phyloP scores from a whole-genome alignment of 1,140 invertebrate species.

The Hylaeus anthracinus region DNA sequence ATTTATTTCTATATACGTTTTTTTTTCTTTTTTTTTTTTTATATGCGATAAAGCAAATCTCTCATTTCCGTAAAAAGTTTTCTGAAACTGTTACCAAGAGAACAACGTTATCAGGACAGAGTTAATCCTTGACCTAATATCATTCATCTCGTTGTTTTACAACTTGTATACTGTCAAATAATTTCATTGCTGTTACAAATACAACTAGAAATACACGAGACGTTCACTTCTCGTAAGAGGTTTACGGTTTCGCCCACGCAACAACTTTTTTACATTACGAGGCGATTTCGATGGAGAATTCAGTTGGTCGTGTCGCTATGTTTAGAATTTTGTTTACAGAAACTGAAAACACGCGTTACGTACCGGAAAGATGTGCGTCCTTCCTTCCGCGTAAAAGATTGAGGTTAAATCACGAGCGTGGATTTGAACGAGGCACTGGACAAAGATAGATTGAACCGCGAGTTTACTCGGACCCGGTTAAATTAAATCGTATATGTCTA shows the following conservation, averaged over 20 bases:
- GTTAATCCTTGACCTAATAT: neutral
- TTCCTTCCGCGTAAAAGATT: neutral
- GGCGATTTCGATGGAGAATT: neutral
- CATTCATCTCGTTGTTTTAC: neutral
- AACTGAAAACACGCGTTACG: conserved; percentile 31
- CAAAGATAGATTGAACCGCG: conserved; percentile 62
- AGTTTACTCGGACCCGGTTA: conserved; percentile 58
- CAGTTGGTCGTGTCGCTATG: neutral
- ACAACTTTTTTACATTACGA: neutral
- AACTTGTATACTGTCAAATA: neutral
- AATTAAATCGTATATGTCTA: conserved; percentile 67
- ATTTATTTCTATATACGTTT: too few species aligned
- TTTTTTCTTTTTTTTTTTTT: too few species aligned
- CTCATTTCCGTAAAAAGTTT: neutral
- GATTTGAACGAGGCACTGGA: conserved; percentile 44
- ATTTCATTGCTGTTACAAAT: neutral
- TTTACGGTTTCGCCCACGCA: neutral
- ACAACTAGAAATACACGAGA: neutral
- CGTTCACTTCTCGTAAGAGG: neutral
- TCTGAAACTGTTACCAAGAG: too few species aligned
- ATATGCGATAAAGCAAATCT: neutral
- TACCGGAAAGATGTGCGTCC: conserved; percentile 37
- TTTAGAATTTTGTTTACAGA: neutral
- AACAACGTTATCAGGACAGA: too few species aligned
- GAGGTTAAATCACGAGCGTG: conserved; percentile 34